Evolutionary conservation across 2,888 invertebrate species (phyloP).

Genomic region (Seira ritae): DNA sequence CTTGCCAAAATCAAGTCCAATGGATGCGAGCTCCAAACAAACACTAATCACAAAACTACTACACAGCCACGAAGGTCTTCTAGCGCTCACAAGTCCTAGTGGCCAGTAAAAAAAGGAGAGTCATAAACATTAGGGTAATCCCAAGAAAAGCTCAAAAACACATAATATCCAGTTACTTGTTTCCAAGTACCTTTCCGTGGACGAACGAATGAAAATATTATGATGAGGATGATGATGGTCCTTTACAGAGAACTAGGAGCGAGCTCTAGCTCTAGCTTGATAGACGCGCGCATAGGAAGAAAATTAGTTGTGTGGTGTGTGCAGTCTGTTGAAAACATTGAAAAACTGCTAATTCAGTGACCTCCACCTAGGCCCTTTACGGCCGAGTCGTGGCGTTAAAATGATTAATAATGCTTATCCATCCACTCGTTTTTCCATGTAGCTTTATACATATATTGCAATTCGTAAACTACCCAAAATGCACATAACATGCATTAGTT

Average conservation of each 20-base stretch:
- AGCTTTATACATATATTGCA: no score
- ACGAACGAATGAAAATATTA: no score
- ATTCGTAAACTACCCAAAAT: no score
- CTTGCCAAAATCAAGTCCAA: no score
- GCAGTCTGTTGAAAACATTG: constrained; percentile 40
- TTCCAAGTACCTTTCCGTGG: constrained; percentile 5
- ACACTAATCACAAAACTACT: not conserved
- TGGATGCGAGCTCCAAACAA: no score
- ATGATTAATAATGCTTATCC: constrained; percentile 37
- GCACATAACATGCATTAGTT: no score
- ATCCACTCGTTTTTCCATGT: no score
- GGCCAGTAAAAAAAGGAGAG: not conserved
- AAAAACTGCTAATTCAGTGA: constrained; percentile 63
- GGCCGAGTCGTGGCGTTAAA: constrained; percentile 21
- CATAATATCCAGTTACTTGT: constrained; percentile 4
- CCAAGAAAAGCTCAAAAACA: constrained; percentile 4
- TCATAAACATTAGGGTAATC: not conserved
- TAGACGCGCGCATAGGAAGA: no score
- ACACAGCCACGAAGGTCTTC: not conserved
- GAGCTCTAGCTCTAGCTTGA: no score
- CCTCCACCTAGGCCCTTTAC: constrained; percentile 61
- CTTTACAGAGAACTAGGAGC: not conserved
- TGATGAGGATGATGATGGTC: no score
- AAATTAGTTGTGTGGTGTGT: not conserved
- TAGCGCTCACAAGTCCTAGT: not conserved